Percentiles rank a stretch among this genome's conserved stretches.
Conservation (phyloP, 1,140 invertebrate genomes). For the Drosophila nasuta region DNA sequence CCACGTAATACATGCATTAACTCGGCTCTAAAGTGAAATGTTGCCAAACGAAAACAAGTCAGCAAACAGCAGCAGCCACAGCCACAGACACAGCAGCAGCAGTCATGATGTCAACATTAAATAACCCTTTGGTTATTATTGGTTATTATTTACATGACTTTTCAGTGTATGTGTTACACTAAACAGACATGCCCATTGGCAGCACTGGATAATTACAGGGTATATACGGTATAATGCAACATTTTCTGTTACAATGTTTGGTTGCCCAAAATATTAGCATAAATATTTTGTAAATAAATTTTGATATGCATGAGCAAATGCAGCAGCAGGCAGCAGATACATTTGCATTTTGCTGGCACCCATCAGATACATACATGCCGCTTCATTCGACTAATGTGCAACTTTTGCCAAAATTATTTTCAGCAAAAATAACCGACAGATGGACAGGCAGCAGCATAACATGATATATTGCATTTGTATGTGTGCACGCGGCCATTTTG, state of each 20-base stretch:
- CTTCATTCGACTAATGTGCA: conserved; percentile 37
- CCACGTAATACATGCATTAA: conserved; percentile 8
- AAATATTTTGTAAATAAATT: conserved; percentile 66
- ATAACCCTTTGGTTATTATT: neutral
- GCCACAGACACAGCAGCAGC: too few species aligned
- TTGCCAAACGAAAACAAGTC: conserved; percentile 13
- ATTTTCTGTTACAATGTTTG: conserved; percentile 46
- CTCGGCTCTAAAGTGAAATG: conserved; percentile 21
- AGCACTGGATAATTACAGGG: neutral
- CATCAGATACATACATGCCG: conserved; percentile 40
- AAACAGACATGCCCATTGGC: neutral
- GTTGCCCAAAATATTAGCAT: conserved; percentile 70
- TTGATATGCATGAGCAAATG: conserved; percentile 44
- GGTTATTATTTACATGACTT: too few species aligned
- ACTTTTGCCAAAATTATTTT: conserved; percentile 35
- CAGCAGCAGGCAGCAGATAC: neutral
- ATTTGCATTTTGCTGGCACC: conserved; percentile 45
- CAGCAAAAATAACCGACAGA: conserved; percentile 23
- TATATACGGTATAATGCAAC: conserved; percentile 16
- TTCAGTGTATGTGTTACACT: neutral
- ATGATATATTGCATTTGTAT: neutral
- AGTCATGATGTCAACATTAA: neutral
- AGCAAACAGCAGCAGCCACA: neutral
- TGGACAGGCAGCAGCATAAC: conserved; percentile 7
- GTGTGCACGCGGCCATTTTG: neutral